phyloP scores from a whole-genome alignment of 2,888 invertebrate genomes.

The Eumerus sabulonum region DNA sequence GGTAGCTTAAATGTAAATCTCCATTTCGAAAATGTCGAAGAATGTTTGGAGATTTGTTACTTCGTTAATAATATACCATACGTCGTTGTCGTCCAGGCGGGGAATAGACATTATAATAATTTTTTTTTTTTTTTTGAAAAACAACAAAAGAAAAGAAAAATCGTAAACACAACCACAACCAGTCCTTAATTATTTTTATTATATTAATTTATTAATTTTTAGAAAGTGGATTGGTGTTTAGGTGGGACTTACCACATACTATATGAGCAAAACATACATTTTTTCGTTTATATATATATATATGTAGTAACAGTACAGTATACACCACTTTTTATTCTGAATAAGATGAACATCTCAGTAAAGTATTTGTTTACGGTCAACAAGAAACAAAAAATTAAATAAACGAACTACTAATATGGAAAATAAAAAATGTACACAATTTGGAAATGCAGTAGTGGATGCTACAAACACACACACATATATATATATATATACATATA shows the following conservation, averaged over 20 bases:
- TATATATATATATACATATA: slow-evolving; percentile 49
- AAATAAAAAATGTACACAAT: slow-evolving; percentile 30
- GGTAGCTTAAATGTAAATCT: slow-evolving; percentile 25
- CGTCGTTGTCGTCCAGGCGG: slow-evolving; percentile 14
- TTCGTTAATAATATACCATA: too few relatives aligned
- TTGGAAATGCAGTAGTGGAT: slow-evolving; percentile 14
- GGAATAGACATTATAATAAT: slow-evolving; percentile 50
- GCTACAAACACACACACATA: slow-evolving; percentile 27
- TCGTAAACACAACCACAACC: too few relatives aligned
- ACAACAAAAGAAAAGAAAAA: too few relatives aligned
- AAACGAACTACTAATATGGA: slow-evolving; percentile 16
- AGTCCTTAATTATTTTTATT: slow-evolving; percentile 67
- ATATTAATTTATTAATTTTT: slow-evolving; percentile 67
- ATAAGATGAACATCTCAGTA: slow-evolving; percentile 49
- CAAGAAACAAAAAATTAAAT: slow-evolving; percentile 20
- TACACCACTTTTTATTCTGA: slow-evolving; percentile 23
- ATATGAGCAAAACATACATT: slow-evolving; percentile 23
- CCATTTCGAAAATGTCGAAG: slow-evolving; percentile 21
- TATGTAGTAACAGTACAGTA: slow-evolving; percentile 11
- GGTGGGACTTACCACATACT: slow-evolving; percentile 33
- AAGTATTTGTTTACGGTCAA: slow-evolving; percentile 53
- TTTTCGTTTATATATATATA: slow-evolving; percentile 49
- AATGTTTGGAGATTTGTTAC: background rate
- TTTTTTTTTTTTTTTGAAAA: slow-evolving; percentile 38
- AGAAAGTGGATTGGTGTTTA: slow-evolving; percentile 58